phyloP scores from a whole-genome alignment of 2,888 invertebrate species.

The Chymomyza amoena region DNA sequence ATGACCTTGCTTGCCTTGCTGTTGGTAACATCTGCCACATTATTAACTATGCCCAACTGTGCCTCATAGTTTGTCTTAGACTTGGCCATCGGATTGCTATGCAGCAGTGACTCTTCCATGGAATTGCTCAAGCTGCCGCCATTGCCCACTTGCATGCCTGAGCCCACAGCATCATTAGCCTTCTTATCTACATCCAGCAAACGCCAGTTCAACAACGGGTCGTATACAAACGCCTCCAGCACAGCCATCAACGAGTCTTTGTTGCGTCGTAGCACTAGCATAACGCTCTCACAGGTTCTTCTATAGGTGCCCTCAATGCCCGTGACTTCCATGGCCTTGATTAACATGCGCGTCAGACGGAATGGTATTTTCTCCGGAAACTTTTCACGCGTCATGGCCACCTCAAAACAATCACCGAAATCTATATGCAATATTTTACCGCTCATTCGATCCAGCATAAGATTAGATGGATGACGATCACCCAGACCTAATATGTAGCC shows the following conservation, averaged over 20 bases:
- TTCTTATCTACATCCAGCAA: slow-evolving; percentile 88
- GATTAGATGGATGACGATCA: slow-evolving; percentile 98
- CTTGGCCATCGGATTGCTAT: slow-evolving; percentile 73
- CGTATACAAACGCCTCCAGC: slow-evolving; percentile 99
- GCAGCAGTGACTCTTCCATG: slow-evolving; percentile 75
- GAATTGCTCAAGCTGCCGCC: slow-evolving; percentile 76
- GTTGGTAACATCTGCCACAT: slow-evolving; percentile 87
- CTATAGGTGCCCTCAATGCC: slow-evolving; percentile 99
- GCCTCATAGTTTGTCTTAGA: slow-evolving; percentile 64
- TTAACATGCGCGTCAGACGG: slow-evolving; percentile 97
- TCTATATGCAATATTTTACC: slow-evolving; percentile 99
- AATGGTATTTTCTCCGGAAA: slow-evolving; percentile 99
- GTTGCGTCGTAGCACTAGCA: slow-evolving; percentile 95
- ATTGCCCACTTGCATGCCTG: slow-evolving; percentile 66
- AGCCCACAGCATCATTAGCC: slow-evolving; percentile 76
- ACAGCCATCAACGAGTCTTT: slow-evolving; percentile 99
- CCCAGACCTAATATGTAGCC: slow-evolving; percentile 98
- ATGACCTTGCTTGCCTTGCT: slow-evolving; percentile 95
- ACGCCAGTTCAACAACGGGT: slow-evolving; percentile 98
- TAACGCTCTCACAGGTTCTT: slow-evolving; percentile 97
- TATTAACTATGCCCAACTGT: slow-evolving; percentile 42
- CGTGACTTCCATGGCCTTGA: slow-evolving; percentile 99
- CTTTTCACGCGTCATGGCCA: slow-evolving; percentile 99
- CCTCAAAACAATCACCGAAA: slow-evolving; percentile 99
- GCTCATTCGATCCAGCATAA: slow-evolving; percentile 98